A percentile compares a stretch with the other conserved stretches of the same genome.
Conservation (phyloP, 2,888 invertebrate species). For the Tetrapedia diversipes region DNA sequence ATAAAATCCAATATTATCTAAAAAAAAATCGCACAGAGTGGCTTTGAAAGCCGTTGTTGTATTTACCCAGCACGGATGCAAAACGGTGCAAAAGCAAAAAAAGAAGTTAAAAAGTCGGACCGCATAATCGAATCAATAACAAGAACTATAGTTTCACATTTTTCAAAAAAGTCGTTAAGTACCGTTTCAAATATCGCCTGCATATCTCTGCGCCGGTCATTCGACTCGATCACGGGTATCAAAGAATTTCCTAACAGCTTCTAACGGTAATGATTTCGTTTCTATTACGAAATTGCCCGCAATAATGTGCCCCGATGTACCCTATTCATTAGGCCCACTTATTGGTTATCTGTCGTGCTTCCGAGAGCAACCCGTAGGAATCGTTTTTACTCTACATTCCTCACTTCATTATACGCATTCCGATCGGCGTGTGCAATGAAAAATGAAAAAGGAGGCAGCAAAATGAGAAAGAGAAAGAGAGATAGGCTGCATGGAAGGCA, state of each 20-base stretch:
- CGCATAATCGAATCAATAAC: too few relatives aligned
- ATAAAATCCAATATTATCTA: too few relatives aligned
- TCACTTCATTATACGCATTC: slow-evolving; percentile 39
- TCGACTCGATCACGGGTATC: not conserved
- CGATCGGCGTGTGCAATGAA: slow-evolving; percentile 30
- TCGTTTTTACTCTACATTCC: slow-evolving; percentile 40
- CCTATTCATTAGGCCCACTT: slow-evolving; percentile 27
- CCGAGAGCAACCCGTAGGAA: slow-evolving; percentile 1
- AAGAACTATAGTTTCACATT: too few relatives aligned
- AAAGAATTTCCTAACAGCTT: not conserved
- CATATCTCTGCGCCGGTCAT: not conserved
- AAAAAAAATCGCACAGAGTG: too few relatives aligned
- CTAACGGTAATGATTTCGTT: slow-evolving; percentile 10
- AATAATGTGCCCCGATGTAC: slow-evolving; percentile 5
- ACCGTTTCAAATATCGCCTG: not conserved
- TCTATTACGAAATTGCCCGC: slow-evolving; percentile 14
- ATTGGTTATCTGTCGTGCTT: slow-evolving; percentile 4
- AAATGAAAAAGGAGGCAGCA: slow-evolving; percentile 12
- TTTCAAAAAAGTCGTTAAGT: too few relatives aligned
- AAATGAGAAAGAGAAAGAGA: not conserved
- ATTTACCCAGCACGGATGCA: too few relatives aligned
- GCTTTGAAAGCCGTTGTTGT: too few relatives aligned
- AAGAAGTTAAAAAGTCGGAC: too few relatives aligned
- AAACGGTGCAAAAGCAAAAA: too few relatives aligned
- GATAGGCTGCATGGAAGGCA: slow-evolving; percentile 8